Conservation (phyloP, 2,113 vertebrate genomes). For the Onychostoma macrolepis region DNA sequence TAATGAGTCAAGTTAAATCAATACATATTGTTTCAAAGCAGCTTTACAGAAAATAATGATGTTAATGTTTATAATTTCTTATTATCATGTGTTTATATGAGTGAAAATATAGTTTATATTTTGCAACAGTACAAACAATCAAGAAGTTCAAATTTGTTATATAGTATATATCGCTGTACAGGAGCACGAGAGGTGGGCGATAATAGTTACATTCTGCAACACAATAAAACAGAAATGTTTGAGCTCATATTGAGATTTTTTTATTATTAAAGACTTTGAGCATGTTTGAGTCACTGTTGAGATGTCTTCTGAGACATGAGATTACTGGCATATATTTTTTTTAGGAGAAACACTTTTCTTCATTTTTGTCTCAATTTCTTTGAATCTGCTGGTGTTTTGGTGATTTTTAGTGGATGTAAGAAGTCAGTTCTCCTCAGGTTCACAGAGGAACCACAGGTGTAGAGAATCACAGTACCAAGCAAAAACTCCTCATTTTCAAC, state of each 20-base stretch:
- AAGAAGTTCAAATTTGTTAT: not conserved
- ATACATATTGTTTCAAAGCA: not conserved
- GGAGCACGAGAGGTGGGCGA: not conserved
- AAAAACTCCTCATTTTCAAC: not conserved
- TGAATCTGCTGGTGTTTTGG: not conserved
- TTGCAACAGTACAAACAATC: not conserved
- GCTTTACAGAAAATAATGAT: not conserved
- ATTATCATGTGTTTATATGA: too few relatives aligned
- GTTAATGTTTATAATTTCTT: not conserved
- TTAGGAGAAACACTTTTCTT: not conserved
- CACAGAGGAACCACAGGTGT: not conserved
- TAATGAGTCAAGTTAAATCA: not conserved
- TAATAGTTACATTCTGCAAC: too few relatives aligned
- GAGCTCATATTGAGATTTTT: not conserved
- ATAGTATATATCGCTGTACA: not conserved
- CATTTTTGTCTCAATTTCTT: not conserved
- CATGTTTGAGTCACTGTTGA: too few relatives aligned
- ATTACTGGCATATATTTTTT: not conserved
- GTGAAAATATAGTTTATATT: not conserved
- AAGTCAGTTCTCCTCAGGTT: not conserved
- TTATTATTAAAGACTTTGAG: not conserved
- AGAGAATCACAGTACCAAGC: too few relatives aligned
- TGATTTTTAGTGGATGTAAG: not conserved
- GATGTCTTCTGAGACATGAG: not conserved
- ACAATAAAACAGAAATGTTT: too few relatives aligned